Evolutionary conservation across 2,113 vertebrate genomes (phyloP), one percentile per base, ranked within the genome.

Genomic region (Oenanthe oenanthe): DNA sequence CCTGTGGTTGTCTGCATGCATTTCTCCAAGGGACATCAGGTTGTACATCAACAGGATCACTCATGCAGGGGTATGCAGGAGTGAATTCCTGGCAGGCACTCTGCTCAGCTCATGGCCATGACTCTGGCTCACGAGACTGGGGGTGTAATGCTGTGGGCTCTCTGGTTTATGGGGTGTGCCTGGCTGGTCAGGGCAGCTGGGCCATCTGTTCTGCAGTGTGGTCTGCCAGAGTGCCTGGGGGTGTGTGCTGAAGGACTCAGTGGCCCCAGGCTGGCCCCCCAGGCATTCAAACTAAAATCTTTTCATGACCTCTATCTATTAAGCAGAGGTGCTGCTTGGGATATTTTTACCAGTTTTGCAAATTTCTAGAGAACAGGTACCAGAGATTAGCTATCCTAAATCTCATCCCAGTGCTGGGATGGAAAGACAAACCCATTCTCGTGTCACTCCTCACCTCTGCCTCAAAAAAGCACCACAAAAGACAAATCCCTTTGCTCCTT

Each of bases 1-100:
- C 25, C 4, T 3, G 1, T 72, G 36, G 45, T 32, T 56, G 22
- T 21, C 25, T 3, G 8, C 2, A 16, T 4, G 53, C 12, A 31
- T 67, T 47, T 56, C 78, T 17, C 56, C 32, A 62, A 53, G 45
- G 31, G 15, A 65, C 22, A 26, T 73, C 50, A 31, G 36, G 57
- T 0, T 48, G 31, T 12, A 0, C 8, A 57, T 8, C 12, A 45
- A 13, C 42, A 40, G 13, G 6, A 74, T 53, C 45, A n/a, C 16
- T 10, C 16, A 25, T 14, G 38, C 10, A 79, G 36, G 36, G 16
- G 4, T 18, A 31, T 11, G 67, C 1, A 5, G 62, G 32, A 73
- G 5, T 3, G 4, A 50, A 32, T 17, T 88, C 21, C 56, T 66
- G 77, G 73, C 34, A 73, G 63, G 56, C 38, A 70, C 25, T 28